Evolutionary conservation across 1,140 invertebrate species (phyloP), one percentile per base, ranked within the genome.

Genomic region (Teleopsis dalmanni): DNA sequence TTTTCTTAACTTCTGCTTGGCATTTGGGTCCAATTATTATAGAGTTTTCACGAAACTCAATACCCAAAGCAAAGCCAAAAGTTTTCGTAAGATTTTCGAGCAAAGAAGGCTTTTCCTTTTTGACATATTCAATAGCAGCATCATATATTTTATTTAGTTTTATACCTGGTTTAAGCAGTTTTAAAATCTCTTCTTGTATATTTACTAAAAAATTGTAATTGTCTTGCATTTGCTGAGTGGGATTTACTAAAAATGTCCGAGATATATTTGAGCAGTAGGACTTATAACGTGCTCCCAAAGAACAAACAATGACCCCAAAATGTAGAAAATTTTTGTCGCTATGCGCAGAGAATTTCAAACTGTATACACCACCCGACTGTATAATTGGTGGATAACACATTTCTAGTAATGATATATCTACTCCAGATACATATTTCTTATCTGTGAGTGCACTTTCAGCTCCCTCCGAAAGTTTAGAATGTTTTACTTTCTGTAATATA

Each of bases 331-430:
- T 95, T 66, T 98, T 95, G 66, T 98, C 91, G 60, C 92, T 95
- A 25, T 81, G 81, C 35, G 87, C 90, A 68, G 91, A 96, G 68
- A 99, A 99, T 73, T 99, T 99, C 2, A 99, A 77, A 64, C 83
- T 92, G 74, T 98, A 99, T 64, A 93, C 88, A 7, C 94, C 95
- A 23, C 96, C 96, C 54, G 94, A 98, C 70, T 99, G 96, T 64
- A 99, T 94, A 49, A 99, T 99, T 0, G 95, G 87, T 3, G 93
- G 93, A 72, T 99, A 99, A 71, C 95, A 98, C 80, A 95, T 91
- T 65, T 98, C 95, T 5, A 99, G 77, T 65, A 92, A 84, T 14
- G 80, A 79, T 0, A 84, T 78, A 71, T 98, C 94, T 5, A 94
- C 83, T 18, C 87, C 88, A 53, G 82, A 81, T 1, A 97, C 86